phyloP scores from a whole-genome alignment of 2,888 invertebrate species.

The Scaptomyza flava region DNA sequence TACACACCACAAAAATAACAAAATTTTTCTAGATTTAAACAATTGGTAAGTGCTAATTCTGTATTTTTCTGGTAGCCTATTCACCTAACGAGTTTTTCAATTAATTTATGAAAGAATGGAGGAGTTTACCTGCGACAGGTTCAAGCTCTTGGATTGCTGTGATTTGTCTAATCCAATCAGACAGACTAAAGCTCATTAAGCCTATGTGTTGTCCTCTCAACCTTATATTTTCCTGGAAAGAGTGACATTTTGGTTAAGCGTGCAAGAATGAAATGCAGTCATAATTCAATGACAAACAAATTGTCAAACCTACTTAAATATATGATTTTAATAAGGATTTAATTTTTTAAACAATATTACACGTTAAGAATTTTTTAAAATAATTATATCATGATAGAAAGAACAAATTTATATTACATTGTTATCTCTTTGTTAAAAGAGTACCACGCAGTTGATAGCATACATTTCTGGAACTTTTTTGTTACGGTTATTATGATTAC shows the following conservation, averaged over 20 bases:
- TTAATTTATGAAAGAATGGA: slow-evolving; percentile 15
- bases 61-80: not conserved
- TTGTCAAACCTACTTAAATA: no score
- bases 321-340: no score
- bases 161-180: slow-evolving; percentile 32
- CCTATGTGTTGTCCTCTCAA: slow-evolving; percentile 7
- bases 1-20: not conserved
- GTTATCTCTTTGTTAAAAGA: not conserved
- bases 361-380: no score
- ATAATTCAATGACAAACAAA: no score
- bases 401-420: not conserved
- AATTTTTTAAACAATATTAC: no score
- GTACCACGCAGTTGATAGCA: not conserved
- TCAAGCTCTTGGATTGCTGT: slow-evolving; percentile 49
- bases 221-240: not conserved
- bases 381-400: no score
- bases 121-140: slow-evolving; percentile 53
- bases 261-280: not conserved
- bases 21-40: not conserved
- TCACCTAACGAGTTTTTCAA: slow-evolving; percentile 16
- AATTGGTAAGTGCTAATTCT: slow-evolving; percentile 39
- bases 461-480: not conserved
- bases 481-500: not conserved
- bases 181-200: slow-evolving; percentile 41
- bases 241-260: no score